Evolutionary conservation across 2,888 invertebrate species (phyloP), one percentile per base, ranked within the genome.

Genomic region (Lysandra coridon): DNA sequence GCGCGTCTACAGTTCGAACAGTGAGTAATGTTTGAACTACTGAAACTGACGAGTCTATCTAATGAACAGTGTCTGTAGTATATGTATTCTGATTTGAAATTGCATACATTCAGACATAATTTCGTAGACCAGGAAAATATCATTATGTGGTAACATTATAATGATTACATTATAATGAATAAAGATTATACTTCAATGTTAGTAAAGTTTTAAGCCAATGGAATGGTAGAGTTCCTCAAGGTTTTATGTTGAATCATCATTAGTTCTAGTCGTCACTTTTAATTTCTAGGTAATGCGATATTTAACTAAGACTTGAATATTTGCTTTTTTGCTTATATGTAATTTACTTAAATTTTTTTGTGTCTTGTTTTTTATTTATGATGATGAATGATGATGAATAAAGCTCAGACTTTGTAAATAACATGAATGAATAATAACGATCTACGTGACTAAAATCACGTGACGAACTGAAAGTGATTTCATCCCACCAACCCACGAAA

Each of bases 391-490:
- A 37, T 10, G 14, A 69, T 17, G 4, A 33, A 37, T 33, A 33
- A 37, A 69, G 4, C 14, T 30, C 4, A 17, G 69, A 69, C 10
- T 33, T 17, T 69, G 69, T 69, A 33, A 33, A 14, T 23, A 6
- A 49, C 44, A 5, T 30, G 23, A 49, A 75, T 44, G 30, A 44
- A 49, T 23, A 75, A 75, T 49, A 49, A 49, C 49, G 23, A 75
- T 80, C 76, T 77, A 83, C 85, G 82, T 81, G 78, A 80, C 78
- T 81, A 75, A 78, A 78, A 80, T 80, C 81, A 74, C 69, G 69
- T 64, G 78, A 78, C 3, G 17, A 69, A 69, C 33, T 17, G 5
- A 33, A 69, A 40, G 30, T 62, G 57, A 77, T 57, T 77, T 57
- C 57, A 77, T 77, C 57, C n/a, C 17, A 73, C 40, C 74, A 23